Percentiles rank a stretch among this genome's conserved stretches.
phyloP scores from a whole-genome alignment of 2,113 vertebrate species.

The Pygoscelis adeliae region DNA sequence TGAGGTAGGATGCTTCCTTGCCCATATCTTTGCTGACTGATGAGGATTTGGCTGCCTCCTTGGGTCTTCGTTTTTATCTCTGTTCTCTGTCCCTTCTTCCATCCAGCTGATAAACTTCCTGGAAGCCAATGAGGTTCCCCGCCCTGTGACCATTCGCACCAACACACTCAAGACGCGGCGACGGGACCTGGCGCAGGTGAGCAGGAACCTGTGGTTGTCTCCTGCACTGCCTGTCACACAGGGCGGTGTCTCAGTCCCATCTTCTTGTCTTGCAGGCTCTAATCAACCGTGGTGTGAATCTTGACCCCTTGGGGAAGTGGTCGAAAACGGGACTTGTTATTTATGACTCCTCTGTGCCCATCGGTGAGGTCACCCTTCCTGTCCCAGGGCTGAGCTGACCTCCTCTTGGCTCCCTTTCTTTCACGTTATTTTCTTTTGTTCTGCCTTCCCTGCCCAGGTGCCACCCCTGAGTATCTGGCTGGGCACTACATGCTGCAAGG shows the following conservation, averaged over 20 bases:
- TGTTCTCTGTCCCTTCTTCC: not conserved
- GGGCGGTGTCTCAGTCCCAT: not conserved
- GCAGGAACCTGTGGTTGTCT: not conserved
- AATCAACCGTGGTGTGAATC: constrained; percentile 95
- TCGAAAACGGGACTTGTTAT: constrained; percentile 95
- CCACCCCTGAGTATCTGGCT: constrained; percentile 94
- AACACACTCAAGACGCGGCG: constrained; percentile 95
- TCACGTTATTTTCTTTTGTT: not conserved
- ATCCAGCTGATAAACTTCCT: constrained; percentile 91
- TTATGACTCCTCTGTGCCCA: constrained; percentile 93
- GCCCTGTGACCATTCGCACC: constrained; percentile 92
- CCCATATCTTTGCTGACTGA: accelerated
- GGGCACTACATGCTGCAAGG: constrained; percentile 98
- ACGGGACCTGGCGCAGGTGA: constrained; percentile 93
- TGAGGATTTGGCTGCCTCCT: not conserved
- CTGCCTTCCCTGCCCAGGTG: constrained; percentile 75
- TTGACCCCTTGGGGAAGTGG: constrained; percentile 96
- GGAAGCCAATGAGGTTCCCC: constrained; percentile 93
- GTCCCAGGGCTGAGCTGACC: not conserved
- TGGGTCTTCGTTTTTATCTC: not conserved
- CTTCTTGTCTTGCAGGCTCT: constrained; percentile 79
- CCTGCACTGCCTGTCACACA: accelerated
- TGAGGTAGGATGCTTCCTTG: constrained; percentile 78
- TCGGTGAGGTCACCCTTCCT: constrained; percentile 78
- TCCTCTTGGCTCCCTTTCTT: not conserved